Evolutionary conservation across 2,888 invertebrate species (phyloP).

Genomic region (Megalurothrips usitatus): DNA sequence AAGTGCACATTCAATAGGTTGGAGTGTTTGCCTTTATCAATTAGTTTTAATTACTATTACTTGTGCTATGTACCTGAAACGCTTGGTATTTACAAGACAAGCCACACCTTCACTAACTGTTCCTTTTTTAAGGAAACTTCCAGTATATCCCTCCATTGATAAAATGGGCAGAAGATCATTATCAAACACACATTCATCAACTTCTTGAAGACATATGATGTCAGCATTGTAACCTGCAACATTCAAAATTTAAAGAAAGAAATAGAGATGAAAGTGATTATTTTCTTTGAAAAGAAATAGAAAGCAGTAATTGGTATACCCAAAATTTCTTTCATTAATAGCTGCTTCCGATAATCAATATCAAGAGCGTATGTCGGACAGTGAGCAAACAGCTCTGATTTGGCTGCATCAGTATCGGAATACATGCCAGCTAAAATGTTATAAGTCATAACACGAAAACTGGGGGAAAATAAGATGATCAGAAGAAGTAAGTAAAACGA

Average conservation of each 20-base stretch:
- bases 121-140: constrained; percentile 66
- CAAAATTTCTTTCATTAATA: constrained; percentile 75
- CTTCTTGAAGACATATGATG: constrained; percentile 88
- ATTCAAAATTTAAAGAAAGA: constrained; percentile 23
- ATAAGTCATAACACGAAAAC: constrained; percentile 78
- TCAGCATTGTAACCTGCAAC: constrained; percentile 80
- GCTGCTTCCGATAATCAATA: constrained; percentile 80
- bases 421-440: constrained; percentile 90
- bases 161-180: constrained; percentile 61
- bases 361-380: constrained; percentile 76
- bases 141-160: constrained; percentile 52
- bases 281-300: constrained; percentile 25
- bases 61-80: constrained; percentile 57
- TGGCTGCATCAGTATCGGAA: constrained; percentile 75
- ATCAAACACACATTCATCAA: constrained; percentile 73
- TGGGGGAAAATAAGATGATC: constrained; percentile 45
- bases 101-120: constrained; percentile 75
- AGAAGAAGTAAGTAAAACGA: not conserved
- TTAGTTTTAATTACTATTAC: not conserved
- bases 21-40: not conserved
- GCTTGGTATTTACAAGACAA: constrained; percentile 64
- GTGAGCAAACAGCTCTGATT: constrained; percentile 71
- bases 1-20: constrained; percentile 29
- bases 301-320: constrained; percentile 50
- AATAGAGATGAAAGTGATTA: constrained; percentile 18